These are phyloP conservation scores for Dynastes maya DNA, from an alignment of 2,888 invertebrate genomes.

Conservation along the genomic window DNA sequence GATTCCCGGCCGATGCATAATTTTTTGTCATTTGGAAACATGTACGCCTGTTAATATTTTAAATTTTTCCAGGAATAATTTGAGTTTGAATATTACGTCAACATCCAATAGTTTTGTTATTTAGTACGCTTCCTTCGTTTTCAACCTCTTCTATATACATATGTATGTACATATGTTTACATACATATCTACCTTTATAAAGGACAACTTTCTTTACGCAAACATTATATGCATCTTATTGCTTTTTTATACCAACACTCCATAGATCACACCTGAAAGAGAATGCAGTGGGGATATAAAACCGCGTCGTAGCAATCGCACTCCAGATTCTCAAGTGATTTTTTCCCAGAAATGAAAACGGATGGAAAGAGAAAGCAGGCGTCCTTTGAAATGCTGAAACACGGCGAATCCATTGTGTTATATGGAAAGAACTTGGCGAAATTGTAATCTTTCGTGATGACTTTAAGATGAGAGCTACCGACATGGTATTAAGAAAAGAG, in stretches of 20 bases:
- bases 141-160: background rate
- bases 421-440: background rate
- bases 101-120: background rate
- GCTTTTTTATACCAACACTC: background rate
- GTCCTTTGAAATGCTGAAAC: slow-evolving; percentile 19
- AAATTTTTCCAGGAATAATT: background rate
- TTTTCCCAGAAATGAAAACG: background rate
- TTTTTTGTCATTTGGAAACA: slow-evolving; percentile 39
- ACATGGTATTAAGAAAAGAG: background rate
- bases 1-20: slow-evolving; percentile 72
- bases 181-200: background rate
- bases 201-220: slow-evolving; percentile 3
- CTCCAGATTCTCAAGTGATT: slow-evolving; percentile 4
- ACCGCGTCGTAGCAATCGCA: background rate
- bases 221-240: slow-evolving; percentile 30
- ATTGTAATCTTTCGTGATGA: background rate
- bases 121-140: background rate
- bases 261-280: slow-evolving; percentile 11
- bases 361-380: background rate
- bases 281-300: slow-evolving; percentile 4
- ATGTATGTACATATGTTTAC: background rate
- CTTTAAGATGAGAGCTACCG: background rate
- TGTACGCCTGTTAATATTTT: background rate
- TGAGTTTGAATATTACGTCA: background rate
- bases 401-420: slow-evolving; percentile 5